These are phyloP conservation scores for Microtus montanus DNA, from an alignment of 2,113 vertebrate genomes.

Conservation along the genomic window DNA sequence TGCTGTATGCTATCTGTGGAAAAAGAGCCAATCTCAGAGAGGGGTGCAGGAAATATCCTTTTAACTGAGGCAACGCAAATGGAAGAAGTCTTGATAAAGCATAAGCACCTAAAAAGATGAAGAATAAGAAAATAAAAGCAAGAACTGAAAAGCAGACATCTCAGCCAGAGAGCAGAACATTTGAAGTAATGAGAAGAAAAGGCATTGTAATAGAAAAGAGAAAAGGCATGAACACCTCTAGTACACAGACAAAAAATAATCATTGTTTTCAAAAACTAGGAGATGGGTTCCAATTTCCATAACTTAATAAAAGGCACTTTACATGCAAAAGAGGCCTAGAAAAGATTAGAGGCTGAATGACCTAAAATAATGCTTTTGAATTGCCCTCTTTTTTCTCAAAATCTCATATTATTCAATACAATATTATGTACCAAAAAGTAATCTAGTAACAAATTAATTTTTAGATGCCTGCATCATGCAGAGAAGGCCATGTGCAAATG, in stretches of 20 bases:
- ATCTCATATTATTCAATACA: constrained; percentile 76
- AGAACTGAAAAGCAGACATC: constrained; percentile 68
- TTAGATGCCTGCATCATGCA: constrained; percentile 73
- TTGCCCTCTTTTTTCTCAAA: constrained; percentile 55
- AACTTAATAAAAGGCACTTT: constrained; percentile 82
- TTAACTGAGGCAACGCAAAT: constrained; percentile 61
- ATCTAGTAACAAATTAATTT: constrained; percentile 81
- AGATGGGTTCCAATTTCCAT: constrained; percentile 79
- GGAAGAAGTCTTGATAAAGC: constrained; percentile 14
- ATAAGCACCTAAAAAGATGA: constrained; percentile 67
- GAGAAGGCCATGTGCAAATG: constrained; percentile 71
- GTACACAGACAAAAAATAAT: constrained; percentile 75
- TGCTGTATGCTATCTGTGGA: not conserved
- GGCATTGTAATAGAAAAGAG: constrained; percentile 70
- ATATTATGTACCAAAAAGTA: constrained; percentile 74
- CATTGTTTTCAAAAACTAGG: constrained; percentile 78
- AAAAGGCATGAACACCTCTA: constrained; percentile 72
- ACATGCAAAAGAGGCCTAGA: constrained; percentile 78
- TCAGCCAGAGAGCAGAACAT: constrained; percentile 67
- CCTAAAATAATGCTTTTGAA: constrained; percentile 75
- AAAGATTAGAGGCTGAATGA: constrained; percentile 78
- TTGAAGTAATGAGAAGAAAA: constrained; percentile 69
- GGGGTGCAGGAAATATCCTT: constrained; percentile 26
- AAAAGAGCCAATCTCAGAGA: constrained; percentile 44
- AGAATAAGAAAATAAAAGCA: constrained; percentile 70